Base-by-base conservation (phyloP, 1,140 invertebrate genomes). In the Sarcophaga peregrina region DNA sequence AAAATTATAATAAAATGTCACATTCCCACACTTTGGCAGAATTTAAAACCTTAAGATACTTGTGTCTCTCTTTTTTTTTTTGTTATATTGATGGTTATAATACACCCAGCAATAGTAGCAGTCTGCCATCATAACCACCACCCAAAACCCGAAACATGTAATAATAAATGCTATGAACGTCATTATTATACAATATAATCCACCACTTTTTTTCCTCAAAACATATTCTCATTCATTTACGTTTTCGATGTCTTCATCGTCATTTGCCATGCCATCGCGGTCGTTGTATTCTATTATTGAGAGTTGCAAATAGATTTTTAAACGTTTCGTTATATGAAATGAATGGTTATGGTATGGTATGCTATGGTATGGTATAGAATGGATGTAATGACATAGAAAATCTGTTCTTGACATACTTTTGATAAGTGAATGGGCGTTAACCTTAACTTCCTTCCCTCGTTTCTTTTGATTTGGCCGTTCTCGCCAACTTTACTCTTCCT, bases 321-420 rank as follows among this genome's bases (percentile, higher is more conserved):
- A 37, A 37, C 25, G 25, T 37, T 37, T 37, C 4, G 25, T 37
- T 37, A 37, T 37, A 37, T 37, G 25, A 37, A 37, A 37, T 37
- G 54, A 58, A n/a, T 58, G n/a, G n/a, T 20, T 68, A 17, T 68
- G 17, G 17, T 68, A 68, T 20, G 15, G 17, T 15, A 7, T 8
- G n/a, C 6, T n/a, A 11, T 62, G 6, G 5, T 0, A 25, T 5
- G 17, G 7, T 5, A 68, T n/a, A 68, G 17, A 68, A 20, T 68
- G 17, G 75, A 78, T 78, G 75, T 78, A 78, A 78, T 78, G 75
- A 78, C 48, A 52, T 50, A 78, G 75, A 78, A 78, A 78, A 78
- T 78, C 75, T 78, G 75, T 78, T 78, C 75, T 78, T 78, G 75
- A 78, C 75, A 78, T 78, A 78, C 75, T 78, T 78, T 78, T 78